phyloP scores from a whole-genome alignment of 1,140 invertebrate species.

The Cydia amplana region DNA sequence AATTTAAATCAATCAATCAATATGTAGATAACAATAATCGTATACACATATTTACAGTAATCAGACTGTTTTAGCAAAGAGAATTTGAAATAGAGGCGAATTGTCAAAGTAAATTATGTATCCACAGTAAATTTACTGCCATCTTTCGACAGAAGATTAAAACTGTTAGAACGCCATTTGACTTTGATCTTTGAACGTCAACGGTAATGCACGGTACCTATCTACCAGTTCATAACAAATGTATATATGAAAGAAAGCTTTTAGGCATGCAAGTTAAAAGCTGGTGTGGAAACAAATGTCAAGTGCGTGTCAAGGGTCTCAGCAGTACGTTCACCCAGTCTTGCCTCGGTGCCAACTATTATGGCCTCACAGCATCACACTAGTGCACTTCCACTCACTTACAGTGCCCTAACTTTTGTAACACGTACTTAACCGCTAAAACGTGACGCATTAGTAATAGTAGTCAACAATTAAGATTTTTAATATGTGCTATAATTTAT shows the following conservation, averaged over 20 bases:
- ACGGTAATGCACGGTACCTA: neutral
- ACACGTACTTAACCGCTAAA: neutral
- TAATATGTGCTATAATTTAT: neutral
- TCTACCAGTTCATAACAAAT: neutral
- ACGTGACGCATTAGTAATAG: neutral
- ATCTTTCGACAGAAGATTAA: too few relatives aligned
- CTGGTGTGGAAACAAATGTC: constrained; percentile 1
- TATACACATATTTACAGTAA: neutral
- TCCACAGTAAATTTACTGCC: too few relatives aligned
- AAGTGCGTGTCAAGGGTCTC: constrained; percentile 11
- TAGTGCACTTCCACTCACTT: neutral
- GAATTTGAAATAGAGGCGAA: too few relatives aligned
- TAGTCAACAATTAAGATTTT: neutral
- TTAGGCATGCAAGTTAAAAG: neutral
- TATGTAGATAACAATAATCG: too few relatives aligned
- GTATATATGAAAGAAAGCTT: neutral
- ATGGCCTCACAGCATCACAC: neutral
- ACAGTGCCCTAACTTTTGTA: neutral
- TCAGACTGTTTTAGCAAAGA: neutral
- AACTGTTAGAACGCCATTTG: too few relatives aligned
- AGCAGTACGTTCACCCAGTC: constrained; percentile 12
- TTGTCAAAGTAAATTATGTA: too few relatives aligned
- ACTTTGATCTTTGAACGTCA: too few relatives aligned
- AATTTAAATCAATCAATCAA: too few relatives aligned
- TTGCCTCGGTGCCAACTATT: constrained; percentile 23